Evolutionary conservation across 2,888 invertebrate species (phyloP).

Genomic region (Allophyes oxyacanthae): DNA sequence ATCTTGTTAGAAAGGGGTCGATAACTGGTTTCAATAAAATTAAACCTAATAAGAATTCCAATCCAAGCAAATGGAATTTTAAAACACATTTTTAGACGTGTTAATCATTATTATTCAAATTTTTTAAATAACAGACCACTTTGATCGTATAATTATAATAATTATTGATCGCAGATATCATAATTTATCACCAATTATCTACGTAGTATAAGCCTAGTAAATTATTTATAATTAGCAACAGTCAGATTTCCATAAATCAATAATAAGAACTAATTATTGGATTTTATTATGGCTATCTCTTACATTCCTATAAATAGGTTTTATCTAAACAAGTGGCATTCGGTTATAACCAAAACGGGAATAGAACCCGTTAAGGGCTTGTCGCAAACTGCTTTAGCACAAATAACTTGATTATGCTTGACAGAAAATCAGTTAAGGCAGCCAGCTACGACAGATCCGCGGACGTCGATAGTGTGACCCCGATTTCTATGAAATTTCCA

Average conservation of each 20-base stretch:
- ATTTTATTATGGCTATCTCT: slow-evolving; percentile 50
- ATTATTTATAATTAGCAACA: slow-evolving; percentile 41
- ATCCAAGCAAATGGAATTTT: too few species aligned
- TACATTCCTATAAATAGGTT: slow-evolving; percentile 49
- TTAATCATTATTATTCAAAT: slow-evolving; percentile 12
- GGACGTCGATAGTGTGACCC: slow-evolving; percentile 28
- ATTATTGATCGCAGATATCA: slow-evolving; percentile 18
- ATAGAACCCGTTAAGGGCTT: slow-evolving; percentile 57
- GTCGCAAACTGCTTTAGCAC: slow-evolving; percentile 56
- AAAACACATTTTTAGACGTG: neutral
- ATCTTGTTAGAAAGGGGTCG: too few species aligned
- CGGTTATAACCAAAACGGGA: slow-evolving; percentile 60
- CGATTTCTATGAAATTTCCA: slow-evolving; percentile 35
- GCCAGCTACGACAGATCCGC: slow-evolving; percentile 45
- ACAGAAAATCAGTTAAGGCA: slow-evolving; percentile 63
- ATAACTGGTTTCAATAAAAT: too few species aligned
- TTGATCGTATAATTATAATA: slow-evolving; percentile 7
- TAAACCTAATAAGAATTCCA: too few species aligned
- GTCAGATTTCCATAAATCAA: slow-evolving; percentile 36
- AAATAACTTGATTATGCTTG: slow-evolving; percentile 68
- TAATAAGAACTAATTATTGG: slow-evolving; percentile 32
- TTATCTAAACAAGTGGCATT: slow-evolving; percentile 61
- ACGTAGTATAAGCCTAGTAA: slow-evolving; percentile 16
- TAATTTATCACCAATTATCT: slow-evolving; percentile 33
- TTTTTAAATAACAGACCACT: slow-evolving; percentile 10